Evolutionary conservation across 2,888 invertebrate genomes (phyloP), one percentile per base, ranked within the genome.

Genomic region (Malthinus seriepunctatus): DNA sequence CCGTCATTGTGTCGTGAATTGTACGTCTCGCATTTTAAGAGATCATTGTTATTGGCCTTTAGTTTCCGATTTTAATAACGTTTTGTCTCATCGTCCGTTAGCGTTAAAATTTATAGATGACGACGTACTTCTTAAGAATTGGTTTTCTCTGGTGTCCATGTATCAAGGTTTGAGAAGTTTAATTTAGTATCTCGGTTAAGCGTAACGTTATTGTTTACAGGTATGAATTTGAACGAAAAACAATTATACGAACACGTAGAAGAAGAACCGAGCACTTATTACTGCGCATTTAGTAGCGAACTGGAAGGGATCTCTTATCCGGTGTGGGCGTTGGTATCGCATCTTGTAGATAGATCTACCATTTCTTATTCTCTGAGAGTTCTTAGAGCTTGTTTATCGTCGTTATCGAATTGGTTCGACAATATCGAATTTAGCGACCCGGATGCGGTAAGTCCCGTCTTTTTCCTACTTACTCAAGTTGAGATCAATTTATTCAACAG

Each of bases 31-130:
- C 58, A 92, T 96, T 15, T 96, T 98, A 95, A 95, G 95, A 80
- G 94, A 97, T 74, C 97, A 98, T 77, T 96, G 96, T 80, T 97
- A 97, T 78, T 98, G 97, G 97, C 97, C 97, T 1, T 83, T 97
- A 6, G 95, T 97, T 34, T 96, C 95, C 0, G 97, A 98, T 81
- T 87, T 98, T 69, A 97, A 97, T 75, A 98, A 97, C 78, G 92
- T 98, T 50, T 83, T 98, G 10, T 94, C 95, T 0, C 97, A 98
- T 75, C 86, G 89, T 72, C 91, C 92, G 10, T 94, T 98, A 3
- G 96, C 97, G 10, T 79, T 93, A 67, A 86, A 91, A 74, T 97
- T 98, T 75, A 84, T 97, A 79, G 87, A 88, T 50, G 94, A 97
- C 73, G 89, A 91, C 73, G 87, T 88, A 62, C 84, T 97, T n/a